phyloP scores from a whole-genome alignment of 1,140 invertebrate species.

The Lamellibrachia luymesi region DNA sequence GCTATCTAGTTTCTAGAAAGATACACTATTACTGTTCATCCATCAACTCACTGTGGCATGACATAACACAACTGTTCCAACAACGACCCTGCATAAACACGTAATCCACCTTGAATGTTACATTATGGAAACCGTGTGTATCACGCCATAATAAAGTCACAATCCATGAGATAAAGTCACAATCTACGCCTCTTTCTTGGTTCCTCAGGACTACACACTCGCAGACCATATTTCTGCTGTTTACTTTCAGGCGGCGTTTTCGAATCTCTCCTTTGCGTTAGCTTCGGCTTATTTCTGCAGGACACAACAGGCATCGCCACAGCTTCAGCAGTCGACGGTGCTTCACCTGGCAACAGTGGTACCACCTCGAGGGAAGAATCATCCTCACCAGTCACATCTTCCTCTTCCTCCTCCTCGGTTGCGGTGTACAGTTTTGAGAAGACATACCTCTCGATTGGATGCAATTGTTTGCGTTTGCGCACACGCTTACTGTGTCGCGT shows the following conservation, averaged over 20 bases:
- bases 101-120: neutral
- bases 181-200: neutral
- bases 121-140: neutral
- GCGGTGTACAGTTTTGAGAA: neutral
- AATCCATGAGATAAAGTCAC: neutral
- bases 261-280: neutral
- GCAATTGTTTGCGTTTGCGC: constrained; percentile 16
- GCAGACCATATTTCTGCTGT: neutral
- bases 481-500: constrained; percentile 9
- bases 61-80: neutral
- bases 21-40: neutral
- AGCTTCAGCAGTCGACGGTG: neutral
- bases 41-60: neutral
- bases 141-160: neutral
- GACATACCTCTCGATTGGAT: constrained; percentile 20
- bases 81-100: neutral
- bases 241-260: neutral
- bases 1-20: neutral
- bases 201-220: neutral
- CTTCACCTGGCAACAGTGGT: neutral
- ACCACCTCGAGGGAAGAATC: neutral
- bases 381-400: neutral
- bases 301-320: neutral
- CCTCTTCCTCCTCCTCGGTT: neutral
- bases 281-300: neutral